Evolutionary conservation across 2,113 vertebrate species (phyloP).

Genomic region (Aythya baeri): DNA sequence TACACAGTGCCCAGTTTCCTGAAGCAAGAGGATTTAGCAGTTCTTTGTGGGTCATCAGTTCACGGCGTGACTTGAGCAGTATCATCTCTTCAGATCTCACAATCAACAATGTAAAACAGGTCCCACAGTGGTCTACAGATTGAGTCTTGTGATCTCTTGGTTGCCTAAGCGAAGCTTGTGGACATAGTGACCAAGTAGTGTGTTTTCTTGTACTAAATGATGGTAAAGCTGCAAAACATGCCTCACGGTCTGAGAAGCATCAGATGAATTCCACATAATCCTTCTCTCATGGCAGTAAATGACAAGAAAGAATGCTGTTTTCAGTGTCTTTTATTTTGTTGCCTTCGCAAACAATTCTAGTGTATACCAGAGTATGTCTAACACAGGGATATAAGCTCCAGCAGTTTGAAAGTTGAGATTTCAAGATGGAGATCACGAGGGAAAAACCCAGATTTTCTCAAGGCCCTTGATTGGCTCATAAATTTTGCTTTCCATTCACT

Average conservation of each 20-base stretch:
- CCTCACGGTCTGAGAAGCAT: slow-evolving; percentile 3
- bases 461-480: slow-evolving; percentile 46
- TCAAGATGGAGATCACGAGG: background rate
- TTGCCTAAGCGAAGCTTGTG: background rate
- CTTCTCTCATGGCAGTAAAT: background rate
- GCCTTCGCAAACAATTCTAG: background rate
- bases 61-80: fast-evolving
- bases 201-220: background rate
- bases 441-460: slow-evolving; percentile 36
- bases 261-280: background rate
- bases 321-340: background rate
- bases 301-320: background rate
- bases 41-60: background rate
- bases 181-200: background rate
- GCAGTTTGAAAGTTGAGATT: slow-evolving; percentile 43
- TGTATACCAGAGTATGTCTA: background rate
- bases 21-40: background rate
- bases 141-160: background rate
- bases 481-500: slow-evolving; percentile 59
- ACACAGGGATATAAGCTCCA: slow-evolving; percentile 4
- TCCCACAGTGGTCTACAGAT: background rate
- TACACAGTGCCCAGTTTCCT: background rate
- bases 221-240: background rate
- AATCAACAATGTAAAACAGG: background rate
- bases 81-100: background rate